Conservation (phyloP, 2,113 vertebrate species). For the Oryctolagus cuniculus region DNA sequence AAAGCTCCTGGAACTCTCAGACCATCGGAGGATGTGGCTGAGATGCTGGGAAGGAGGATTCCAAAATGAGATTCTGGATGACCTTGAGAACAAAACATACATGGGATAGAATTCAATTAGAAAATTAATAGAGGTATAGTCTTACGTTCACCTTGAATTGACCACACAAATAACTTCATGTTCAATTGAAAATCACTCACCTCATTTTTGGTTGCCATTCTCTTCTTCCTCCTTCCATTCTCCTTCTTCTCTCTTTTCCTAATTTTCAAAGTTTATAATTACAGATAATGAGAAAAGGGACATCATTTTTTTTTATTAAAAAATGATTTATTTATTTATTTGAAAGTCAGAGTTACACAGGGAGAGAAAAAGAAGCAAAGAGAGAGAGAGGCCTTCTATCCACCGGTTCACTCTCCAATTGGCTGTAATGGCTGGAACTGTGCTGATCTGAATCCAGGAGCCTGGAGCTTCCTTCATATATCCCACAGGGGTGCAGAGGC, state of each 20-base stretch:
- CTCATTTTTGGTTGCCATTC: no score
- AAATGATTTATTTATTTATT: no score
- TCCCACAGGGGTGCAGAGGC: no score
- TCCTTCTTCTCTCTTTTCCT: background rate
- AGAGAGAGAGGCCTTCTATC: no score
- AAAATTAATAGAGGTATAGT: background rate
- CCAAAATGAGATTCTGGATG: background rate
- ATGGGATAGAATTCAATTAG: background rate
- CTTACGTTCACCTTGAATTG: background rate
- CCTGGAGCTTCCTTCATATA: no score
- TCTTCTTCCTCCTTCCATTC: background rate
- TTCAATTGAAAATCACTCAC: background rate
- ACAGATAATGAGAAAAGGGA: background rate
- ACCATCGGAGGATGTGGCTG: background rate
- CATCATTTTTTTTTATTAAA: background rate
- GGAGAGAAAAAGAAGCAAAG: no score
- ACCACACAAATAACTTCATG: background rate
- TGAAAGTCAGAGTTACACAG: no score
- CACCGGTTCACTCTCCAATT: no score
- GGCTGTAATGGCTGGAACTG: no score
- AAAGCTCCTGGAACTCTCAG: background rate
- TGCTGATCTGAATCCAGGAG: no score
- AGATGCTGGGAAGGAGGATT: background rate
- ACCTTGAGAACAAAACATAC: background rate
- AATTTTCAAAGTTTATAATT: constrained; percentile 7